These are phyloP conservation scores for Ataeniobius toweri DNA, from an alignment of 2,797 vertebrate genomes.

Conservation along the genomic window DNA sequence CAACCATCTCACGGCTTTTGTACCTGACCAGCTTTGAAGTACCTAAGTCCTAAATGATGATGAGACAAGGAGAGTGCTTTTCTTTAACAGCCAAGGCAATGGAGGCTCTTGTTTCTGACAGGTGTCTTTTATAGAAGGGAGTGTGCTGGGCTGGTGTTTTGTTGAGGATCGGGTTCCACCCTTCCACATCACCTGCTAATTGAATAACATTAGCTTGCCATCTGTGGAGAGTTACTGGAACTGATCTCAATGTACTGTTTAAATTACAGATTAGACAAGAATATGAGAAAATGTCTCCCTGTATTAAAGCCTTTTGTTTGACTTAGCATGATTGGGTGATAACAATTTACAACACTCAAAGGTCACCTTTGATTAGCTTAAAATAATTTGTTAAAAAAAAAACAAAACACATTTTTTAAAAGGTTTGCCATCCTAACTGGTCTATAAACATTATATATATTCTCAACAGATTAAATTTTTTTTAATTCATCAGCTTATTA, in stretches of 20 bases:
- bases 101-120: constrained; percentile 76
- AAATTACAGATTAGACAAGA: constrained; percentile 66
- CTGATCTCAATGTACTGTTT: constrained; percentile 70
- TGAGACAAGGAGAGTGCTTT: constrained; percentile 76
- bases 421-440: background rate
- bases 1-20: constrained; percentile 73
- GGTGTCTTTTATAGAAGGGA: constrained; percentile 81
- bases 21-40: constrained; percentile 82
- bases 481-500: too few relatives aligned
- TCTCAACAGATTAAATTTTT: background rate
- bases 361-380: background rate
- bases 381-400: background rate
- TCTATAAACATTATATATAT: background rate
- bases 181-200: constrained; percentile 77
- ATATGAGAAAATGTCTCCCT: constrained; percentile 53
- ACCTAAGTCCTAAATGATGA: constrained; percentile 83
- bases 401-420: background rate
- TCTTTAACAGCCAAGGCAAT: constrained; percentile 72
- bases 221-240: constrained; percentile 78
- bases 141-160: constrained; percentile 78
- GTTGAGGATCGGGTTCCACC: constrained; percentile 68
- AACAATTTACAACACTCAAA: constrained; percentile 16
- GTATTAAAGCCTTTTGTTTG: constrained; percentile 42
- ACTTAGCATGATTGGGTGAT: constrained; percentile 12
- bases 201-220: constrained; percentile 79